Percentiles rank a stretch among this genome's conserved stretches.
Conservation (phyloP, 2,113 vertebrate genomes). For the Istiophorus platypterus region DNA sequence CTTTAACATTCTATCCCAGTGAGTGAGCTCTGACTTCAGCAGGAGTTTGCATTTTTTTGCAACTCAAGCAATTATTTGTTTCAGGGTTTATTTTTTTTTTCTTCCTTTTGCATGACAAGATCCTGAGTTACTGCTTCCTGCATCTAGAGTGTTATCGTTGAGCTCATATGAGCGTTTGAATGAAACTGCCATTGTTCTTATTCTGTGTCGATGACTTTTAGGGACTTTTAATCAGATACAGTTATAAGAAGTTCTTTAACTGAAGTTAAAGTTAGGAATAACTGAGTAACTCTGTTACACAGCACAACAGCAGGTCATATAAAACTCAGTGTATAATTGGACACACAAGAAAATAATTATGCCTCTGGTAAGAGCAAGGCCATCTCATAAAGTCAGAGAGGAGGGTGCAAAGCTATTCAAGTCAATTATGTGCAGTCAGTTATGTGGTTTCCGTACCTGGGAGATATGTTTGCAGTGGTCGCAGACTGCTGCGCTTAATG, state of each 20-base stretch:
- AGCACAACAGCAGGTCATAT: conserved; percentile 75
- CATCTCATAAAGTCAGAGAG: conserved; percentile 73
- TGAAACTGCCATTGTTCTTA: conserved; percentile 58
- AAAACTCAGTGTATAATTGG: conserved; percentile 82
- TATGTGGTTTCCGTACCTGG: conserved; percentile 81
- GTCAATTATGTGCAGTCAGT: conserved; percentile 83
- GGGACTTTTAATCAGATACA: conserved; percentile 58
- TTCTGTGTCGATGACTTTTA: conserved; percentile 56
- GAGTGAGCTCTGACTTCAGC: conserved; percentile 56
- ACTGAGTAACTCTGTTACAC: conserved; percentile 79
- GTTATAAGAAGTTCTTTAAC: conserved; percentile 38
- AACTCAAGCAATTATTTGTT: conserved; percentile 72
- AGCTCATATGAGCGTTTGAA: conserved; percentile 44
- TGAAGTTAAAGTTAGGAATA: conserved; percentile 72
- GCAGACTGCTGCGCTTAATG: conserved; percentile 40
- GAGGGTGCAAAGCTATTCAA: conserved; percentile 77
- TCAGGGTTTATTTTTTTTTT: conserved; percentile 42
- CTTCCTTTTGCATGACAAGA: conserved; percentile 62
- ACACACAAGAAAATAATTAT: conserved; percentile 84
- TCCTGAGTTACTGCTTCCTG: conserved; percentile 81
- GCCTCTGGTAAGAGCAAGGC: conserved; percentile 77
- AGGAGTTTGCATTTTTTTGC: conserved; percentile 71
- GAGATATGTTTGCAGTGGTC: conserved; percentile 72
- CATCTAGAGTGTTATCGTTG: conserved; percentile 33
- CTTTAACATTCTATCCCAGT: conserved; percentile 61